These are phyloP conservation scores for Helostoma temminkii DNA, from an alignment of 2,797 vertebrate species.

Conservation along the genomic window DNA sequence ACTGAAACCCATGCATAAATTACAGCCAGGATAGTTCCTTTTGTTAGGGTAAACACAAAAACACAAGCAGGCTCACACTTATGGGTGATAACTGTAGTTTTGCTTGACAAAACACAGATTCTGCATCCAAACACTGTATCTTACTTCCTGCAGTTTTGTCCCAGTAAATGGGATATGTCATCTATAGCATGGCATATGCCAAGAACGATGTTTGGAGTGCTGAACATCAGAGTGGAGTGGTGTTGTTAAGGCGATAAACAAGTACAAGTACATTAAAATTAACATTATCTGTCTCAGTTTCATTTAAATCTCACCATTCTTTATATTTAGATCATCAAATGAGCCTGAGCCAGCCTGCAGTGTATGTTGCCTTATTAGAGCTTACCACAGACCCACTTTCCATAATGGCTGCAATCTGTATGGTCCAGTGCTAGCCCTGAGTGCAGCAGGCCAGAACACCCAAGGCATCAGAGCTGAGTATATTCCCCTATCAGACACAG, in stretches of 20 bases:
- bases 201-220: constrained; percentile 46
- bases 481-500: constrained; percentile 72
- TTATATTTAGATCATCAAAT: constrained; percentile 55
- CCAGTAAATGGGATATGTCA: too few species aligned
- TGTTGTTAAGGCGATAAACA: constrained; percentile 61
- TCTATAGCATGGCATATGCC: constrained; percentile 33
- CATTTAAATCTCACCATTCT: constrained; percentile 57
- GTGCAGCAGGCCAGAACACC: constrained; percentile 79
- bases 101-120: constrained; percentile 48
- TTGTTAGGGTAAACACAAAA: constrained; percentile 51
- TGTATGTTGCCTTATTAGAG: constrained; percentile 55
- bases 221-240: too few species aligned
- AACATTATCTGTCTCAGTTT: constrained; percentile 55
- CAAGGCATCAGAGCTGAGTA: constrained; percentile 75
- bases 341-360: constrained; percentile 49
- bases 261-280: constrained; percentile 59
- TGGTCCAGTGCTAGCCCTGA: constrained; percentile 71
- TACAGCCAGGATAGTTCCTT: constrained; percentile 47
- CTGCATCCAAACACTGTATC: constrained; percentile 52
- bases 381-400: constrained; percentile 73
- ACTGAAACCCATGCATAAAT: constrained; percentile 63
- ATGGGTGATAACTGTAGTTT: constrained; percentile 21
- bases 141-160: constrained; percentile 38
- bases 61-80: constrained; percentile 30
- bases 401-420: constrained; percentile 81